Base-by-base conservation (phyloP, 92 coral and sea anemone species). In the Chrysogorgia sp. region DNA sequence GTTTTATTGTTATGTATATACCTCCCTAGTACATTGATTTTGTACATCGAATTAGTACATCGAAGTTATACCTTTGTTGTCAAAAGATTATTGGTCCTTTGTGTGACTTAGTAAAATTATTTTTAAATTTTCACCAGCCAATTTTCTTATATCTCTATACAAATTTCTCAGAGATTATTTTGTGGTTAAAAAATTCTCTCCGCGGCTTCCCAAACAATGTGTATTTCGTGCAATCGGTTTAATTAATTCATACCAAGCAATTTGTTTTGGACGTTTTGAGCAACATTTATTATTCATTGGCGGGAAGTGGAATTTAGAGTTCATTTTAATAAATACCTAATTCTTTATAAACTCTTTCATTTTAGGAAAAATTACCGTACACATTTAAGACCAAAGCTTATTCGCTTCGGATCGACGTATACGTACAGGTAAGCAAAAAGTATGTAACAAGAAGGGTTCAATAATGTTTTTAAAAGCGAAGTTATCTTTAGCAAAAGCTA, bases 331-430 rank as follows among this genome's bases (percentile, higher is more conserved):
- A 76, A 58, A 10, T 34, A 2, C 35, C 58, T n/a, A n/a, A n/a
- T 23, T 37, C 32, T 71, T 43, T 33, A 31, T 63, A 20, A 52
- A 1, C 34, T 5, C 65, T 23, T 25, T 67, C 41, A 26, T 19
- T 59, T 52, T 58, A 93, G 98, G 66, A 93, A 92, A 22, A 93
- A 93, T 72, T 91, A 81, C 53, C 98, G 97, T 2, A 90, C 89
- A 58, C 90, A 92, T 29, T 81, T 86, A 28, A 84, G 82, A 58
- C 74, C 88, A 26, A 56, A 89, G 26, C 72, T 93, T 41, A 88
- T 93, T 67, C 86, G 98, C 62, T 85, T 93, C 74, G 98, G 98
- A 71, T 93, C 98, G 25, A 93, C 92, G 43, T 93, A 93, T 77
- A 87, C 90, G 85, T 93, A 91, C 90, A 87, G 81, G 98, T 93